Percentiles rank a stretch among this genome's conserved stretches.
Evolutionary conservation across 37 sponge, comb jelly and placozoan genomes (phyloP).

Genomic region (Petrosia ficiformis): DNA sequence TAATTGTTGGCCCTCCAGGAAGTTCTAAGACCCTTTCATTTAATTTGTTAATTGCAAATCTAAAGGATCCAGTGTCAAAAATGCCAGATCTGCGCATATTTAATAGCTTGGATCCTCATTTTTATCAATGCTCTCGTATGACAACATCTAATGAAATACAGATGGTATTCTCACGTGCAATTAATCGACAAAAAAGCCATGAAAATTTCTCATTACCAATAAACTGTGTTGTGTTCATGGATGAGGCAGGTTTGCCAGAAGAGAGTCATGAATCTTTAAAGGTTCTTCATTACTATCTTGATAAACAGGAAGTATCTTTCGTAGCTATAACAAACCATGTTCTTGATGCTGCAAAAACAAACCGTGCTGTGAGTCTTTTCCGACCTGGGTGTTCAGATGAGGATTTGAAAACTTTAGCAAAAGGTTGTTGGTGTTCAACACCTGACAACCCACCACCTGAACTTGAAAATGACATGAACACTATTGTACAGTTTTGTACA

Average conservation of each 20-base stretch:
- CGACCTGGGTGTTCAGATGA: slow-evolving; percentile 65
- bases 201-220: slow-evolving; percentile 47
- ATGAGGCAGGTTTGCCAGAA: slow-evolving; percentile 91
- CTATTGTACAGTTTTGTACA: slow-evolving; percentile 55
- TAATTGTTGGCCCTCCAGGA: slow-evolving; percentile 91
- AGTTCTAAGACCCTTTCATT: slow-evolving; percentile 92
- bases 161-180: slow-evolving; percentile 78
- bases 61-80: slow-evolving; percentile 84
- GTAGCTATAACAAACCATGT: slow-evolving; percentile 91
- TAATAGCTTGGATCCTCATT: slow-evolving; percentile 68
- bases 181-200: slow-evolving; percentile 70
- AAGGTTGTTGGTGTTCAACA: slow-evolving; percentile 59
- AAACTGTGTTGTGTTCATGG: slow-evolving; percentile 92
- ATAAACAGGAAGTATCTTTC: slow-evolving; percentile 87
- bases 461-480: slow-evolving; percentile 33
- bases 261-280: slow-evolving; percentile 93
- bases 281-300: slow-evolving; percentile 90
- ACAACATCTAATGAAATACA: slow-evolving; percentile 90
- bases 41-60: slow-evolving; percentile 76
- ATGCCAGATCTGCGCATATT: slow-evolving; percentile 54
- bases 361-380: slow-evolving; percentile 83
- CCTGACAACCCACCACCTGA: slow-evolving; percentile 60
- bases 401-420: slow-evolving; percentile 67
- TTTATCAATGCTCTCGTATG: slow-evolving; percentile 87
- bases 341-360: slow-evolving; percentile 94